Evolutionary conservation across 2,888 invertebrate species (phyloP).

Genomic region (Cephalotes varians): DNA sequence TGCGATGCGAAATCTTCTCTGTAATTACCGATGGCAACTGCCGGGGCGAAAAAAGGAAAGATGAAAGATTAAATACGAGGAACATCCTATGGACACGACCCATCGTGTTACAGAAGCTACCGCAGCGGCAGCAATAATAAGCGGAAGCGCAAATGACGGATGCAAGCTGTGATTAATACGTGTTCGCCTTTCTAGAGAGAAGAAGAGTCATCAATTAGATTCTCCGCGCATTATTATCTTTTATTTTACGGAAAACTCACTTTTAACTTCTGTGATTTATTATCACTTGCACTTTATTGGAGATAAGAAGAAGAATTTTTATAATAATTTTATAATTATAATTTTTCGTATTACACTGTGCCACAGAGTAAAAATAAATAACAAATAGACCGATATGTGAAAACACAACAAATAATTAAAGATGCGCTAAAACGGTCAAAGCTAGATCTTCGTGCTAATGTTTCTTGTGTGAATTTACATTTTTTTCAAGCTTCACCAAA

Average conservation of each 20-base stretch:
- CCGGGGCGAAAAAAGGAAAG: not conserved
- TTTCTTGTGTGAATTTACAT: too few relatives aligned
- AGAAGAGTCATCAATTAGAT: conserved; percentile 18
- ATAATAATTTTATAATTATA: too few relatives aligned
- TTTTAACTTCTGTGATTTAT: not conserved
- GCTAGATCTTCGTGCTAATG: too few relatives aligned
- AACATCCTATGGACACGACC: not conserved
- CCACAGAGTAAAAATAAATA: too few relatives aligned
- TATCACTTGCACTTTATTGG: not conserved
- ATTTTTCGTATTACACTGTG: too few relatives aligned
- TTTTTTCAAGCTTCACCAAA: too few relatives aligned
- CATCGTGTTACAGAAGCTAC: conserved; percentile 19
- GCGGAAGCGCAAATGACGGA: conserved; percentile 38
- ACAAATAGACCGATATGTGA: too few relatives aligned
- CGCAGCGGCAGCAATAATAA: conserved; percentile 33
- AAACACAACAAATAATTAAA: too few relatives aligned
- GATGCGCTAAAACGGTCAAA: too few relatives aligned
- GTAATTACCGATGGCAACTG: conserved; percentile 12
- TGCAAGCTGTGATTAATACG: conserved; percentile 35
- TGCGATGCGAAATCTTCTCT: not conserved
- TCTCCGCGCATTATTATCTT: not conserved
- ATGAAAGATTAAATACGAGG: not conserved
- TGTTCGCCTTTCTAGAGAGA: conserved; percentile 13
- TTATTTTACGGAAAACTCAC: not conserved
- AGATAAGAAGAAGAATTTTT: not conserved